Evolutionary conservation across 2,797 vertebrate species (phyloP).

Genomic region (Fistularia commersonii): DNA sequence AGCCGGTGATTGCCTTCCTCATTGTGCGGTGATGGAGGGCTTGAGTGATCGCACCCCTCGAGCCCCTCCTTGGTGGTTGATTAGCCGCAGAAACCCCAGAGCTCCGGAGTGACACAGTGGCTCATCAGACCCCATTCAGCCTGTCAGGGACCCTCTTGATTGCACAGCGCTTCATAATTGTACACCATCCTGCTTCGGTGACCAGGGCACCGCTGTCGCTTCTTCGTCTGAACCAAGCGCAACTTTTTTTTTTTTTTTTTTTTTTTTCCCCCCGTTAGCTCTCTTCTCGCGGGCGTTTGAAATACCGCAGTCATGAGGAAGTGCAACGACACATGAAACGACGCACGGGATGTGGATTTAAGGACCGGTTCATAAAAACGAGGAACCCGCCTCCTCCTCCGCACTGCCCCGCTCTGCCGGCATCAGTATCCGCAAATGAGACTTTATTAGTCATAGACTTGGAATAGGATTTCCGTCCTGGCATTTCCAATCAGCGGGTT

Average conservation of each 20-base stretch:
- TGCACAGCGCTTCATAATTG: slow-evolving; percentile 64
- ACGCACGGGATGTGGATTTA: too few relatives aligned
- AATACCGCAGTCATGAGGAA: background rate
- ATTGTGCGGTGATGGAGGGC: slow-evolving; percentile 57
- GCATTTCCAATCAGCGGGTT: too few relatives aligned
- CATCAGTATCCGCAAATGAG: too few relatives aligned
- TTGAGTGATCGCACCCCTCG: slow-evolving; percentile 58
- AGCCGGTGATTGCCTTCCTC: slow-evolving; percentile 73
- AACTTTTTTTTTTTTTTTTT: too few relatives aligned
- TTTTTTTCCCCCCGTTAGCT: too few relatives aligned
- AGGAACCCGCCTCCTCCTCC: too few relatives aligned
- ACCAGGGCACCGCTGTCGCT: slow-evolving; percentile 27
- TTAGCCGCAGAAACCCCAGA: slow-evolving; percentile 68
- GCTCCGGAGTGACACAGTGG: slow-evolving; percentile 60
- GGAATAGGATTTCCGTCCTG: too few relatives aligned
- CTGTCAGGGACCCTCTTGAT: slow-evolving; percentile 70
- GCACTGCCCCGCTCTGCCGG: too few relatives aligned
- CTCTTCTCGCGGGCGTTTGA: background rate
- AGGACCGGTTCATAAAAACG: too few relatives aligned
- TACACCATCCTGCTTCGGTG: slow-evolving; percentile 29
- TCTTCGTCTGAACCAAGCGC: slow-evolving; percentile 1
- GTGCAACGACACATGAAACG: too few relatives aligned
- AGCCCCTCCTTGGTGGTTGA: slow-evolving; percentile 71
- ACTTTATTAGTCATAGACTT: too few relatives aligned
- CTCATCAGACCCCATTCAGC: slow-evolving; percentile 65